These are phyloP conservation scores for Saccopteryx bilineata DNA, from an alignment of 2,113 vertebrate species.

Conservation along the genomic window DNA sequence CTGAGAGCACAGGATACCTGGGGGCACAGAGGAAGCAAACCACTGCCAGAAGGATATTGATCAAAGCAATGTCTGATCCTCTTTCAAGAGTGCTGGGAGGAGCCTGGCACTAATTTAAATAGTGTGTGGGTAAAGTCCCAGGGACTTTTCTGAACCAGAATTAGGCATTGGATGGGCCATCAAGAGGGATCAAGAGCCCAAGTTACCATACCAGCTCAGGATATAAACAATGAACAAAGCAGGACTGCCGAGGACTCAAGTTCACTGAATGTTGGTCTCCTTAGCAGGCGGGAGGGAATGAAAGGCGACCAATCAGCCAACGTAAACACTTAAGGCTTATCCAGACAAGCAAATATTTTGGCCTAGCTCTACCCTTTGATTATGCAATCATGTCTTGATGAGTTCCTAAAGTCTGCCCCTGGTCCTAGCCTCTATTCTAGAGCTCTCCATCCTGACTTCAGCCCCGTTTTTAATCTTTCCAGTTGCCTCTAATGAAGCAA, in stretches of 20 bases:
- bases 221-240: constrained; percentile 68
- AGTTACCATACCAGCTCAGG: background rate
- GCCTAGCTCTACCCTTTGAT: constrained; percentile 35
- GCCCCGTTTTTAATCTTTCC: background rate
- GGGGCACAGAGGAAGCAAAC: constrained; percentile 2
- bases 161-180: constrained; percentile 25
- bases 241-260: background rate
- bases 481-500: background rate
- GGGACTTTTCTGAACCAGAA: constrained; percentile 64
- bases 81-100: constrained; percentile 24
- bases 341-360: constrained; percentile 57
- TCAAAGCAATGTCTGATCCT: constrained; percentile 46
- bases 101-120: constrained; percentile 57
- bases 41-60: constrained; percentile 32
- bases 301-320: constrained; percentile 5
- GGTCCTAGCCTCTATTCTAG: background rate
- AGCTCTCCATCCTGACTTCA: background rate
- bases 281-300: background rate
- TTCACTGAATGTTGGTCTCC: constrained; percentile 46
- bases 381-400: constrained; percentile 53
- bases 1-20: background rate
- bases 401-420: background rate
- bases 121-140: constrained; percentile 59
- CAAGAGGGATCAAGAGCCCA: constrained; percentile 49
- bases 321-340: constrained; percentile 59